These are phyloP conservation scores for Drosophila simulans DNA, from an alignment of 1,140 invertebrate genomes.

Conservation along the genomic window DNA sequence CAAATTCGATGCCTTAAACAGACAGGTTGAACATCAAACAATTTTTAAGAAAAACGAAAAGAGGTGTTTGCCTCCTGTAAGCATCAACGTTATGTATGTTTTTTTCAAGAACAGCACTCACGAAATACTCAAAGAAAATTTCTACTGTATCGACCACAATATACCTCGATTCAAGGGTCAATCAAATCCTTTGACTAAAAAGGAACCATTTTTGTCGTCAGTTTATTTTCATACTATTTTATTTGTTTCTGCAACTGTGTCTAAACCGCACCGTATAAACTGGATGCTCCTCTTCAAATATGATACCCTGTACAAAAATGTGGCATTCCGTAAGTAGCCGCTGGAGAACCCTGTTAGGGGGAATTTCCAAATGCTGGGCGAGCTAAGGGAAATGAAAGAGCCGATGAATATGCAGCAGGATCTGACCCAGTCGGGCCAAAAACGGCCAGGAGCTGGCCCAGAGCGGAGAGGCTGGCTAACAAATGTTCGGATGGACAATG, in stretches of 20 bases:
- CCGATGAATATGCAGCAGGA: slow-evolving; percentile 53
- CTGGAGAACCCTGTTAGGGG: slow-evolving; percentile 43
- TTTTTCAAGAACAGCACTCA: too few species aligned
- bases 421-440: not conserved
- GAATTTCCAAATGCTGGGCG: slow-evolving; percentile 49
- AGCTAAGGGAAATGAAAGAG: slow-evolving; percentile 32
- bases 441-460: not conserved
- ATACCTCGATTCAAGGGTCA: too few species aligned
- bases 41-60: not conserved
- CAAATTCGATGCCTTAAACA: not conserved
- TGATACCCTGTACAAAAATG: not conserved
- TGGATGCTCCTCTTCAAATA: too few species aligned
- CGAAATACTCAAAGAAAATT: too few species aligned
- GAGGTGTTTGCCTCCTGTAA: not conserved
- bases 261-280: too few species aligned
- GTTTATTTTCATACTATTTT: too few species aligned
- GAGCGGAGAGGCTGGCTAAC: slow-evolving; percentile 33
- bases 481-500: slow-evolving; percentile 47
- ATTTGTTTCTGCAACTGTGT: not conserved
- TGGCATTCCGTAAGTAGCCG: slow-evolving; percentile 42
- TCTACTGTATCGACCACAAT: too few species aligned
- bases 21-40: not conserved
- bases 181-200: too few species aligned
- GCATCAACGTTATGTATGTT: too few species aligned
- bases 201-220: too few species aligned